phyloP scores from a whole-genome alignment of 2,888 invertebrate genomes.

The Agrenia bidenticulata region DNA sequence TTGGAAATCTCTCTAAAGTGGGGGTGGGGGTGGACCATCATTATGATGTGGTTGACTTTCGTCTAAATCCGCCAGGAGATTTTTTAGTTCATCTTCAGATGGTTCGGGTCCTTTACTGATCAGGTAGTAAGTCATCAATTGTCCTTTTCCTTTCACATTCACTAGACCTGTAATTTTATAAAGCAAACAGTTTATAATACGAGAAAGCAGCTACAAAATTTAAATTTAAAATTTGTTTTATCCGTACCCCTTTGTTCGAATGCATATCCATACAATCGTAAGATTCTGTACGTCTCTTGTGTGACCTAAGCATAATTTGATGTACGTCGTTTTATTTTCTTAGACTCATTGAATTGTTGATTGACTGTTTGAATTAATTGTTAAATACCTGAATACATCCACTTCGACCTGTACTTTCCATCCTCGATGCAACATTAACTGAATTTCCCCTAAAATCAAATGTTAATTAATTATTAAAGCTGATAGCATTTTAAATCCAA shows the following conservation, averaged over 20 bases:
- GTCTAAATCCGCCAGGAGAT: slow-evolving; percentile 34
- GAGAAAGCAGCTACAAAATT: too few species aligned
- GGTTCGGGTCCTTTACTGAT: slow-evolving; percentile 58
- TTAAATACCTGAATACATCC: slow-evolving; percentile 37
- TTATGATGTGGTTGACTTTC: slow-evolving; percentile 9
- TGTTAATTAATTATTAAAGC: too few species aligned
- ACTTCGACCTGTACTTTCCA: slow-evolving; percentile 86
- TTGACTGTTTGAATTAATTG: too few species aligned
- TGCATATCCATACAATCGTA: slow-evolving; percentile 84
- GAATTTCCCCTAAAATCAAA: slow-evolving; percentile 72
- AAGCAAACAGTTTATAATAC: too few species aligned
- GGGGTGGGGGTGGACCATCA: too few species aligned
- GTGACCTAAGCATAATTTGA: slow-evolving; percentile 70
- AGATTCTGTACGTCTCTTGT: slow-evolving; percentile 86
- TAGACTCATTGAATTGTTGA: too few species aligned
- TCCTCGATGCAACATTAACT: slow-evolving; percentile 91
- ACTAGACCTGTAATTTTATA: too few species aligned
- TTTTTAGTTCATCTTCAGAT: slow-evolving; percentile 44
- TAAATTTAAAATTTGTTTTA: too few species aligned
- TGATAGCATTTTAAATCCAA: slow-evolving; percentile 1
- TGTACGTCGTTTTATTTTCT: too few species aligned
- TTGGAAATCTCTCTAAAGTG: too few species aligned
- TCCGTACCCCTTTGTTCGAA: slow-evolving; percentile 93
- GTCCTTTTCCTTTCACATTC: slow-evolving; percentile 95
- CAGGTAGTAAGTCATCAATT: slow-evolving; percentile 91